phyloP scores from a whole-genome alignment of 2,113 vertebrate species.

The Saguinus imperator region DNA sequence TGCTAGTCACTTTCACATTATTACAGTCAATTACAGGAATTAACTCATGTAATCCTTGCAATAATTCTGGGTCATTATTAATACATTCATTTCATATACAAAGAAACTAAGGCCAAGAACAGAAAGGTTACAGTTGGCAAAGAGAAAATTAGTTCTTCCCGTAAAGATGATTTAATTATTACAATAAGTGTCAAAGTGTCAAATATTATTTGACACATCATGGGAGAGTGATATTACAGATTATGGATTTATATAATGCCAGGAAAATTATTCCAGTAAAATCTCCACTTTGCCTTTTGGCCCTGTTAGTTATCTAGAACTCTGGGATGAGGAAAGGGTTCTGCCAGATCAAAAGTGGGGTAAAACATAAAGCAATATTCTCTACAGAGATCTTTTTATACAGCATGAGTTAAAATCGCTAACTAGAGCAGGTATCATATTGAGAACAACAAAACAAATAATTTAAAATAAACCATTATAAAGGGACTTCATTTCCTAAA shows the following conservation, averaged over 20 bases:
- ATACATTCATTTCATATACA: neutral
- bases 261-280: neutral
- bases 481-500: conserved; percentile 22
- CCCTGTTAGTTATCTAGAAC: neutral
- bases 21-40: too few relatives aligned
- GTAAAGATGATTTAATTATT: neutral
- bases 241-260: neutral
- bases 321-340: neutral
- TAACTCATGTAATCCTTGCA: neutral
- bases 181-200: conserved; percentile 17
- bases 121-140: neutral
- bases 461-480: conserved; percentile 3
- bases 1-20: neutral
- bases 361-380: neutral
- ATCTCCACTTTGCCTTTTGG: neutral
- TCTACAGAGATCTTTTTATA: neutral
- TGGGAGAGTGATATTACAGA: neutral
- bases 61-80: neutral
- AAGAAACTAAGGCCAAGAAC: neutral
- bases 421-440: neutral
- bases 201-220: neutral
- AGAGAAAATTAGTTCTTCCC: neutral
- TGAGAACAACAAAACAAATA: neutral
- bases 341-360: neutral
- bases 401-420: neutral